Percentiles rank a stretch among this genome's conserved stretches.
phyloP scores from a whole-genome alignment of 2,888 invertebrate genomes.

The Caenorhabditis angaria region DNA sequence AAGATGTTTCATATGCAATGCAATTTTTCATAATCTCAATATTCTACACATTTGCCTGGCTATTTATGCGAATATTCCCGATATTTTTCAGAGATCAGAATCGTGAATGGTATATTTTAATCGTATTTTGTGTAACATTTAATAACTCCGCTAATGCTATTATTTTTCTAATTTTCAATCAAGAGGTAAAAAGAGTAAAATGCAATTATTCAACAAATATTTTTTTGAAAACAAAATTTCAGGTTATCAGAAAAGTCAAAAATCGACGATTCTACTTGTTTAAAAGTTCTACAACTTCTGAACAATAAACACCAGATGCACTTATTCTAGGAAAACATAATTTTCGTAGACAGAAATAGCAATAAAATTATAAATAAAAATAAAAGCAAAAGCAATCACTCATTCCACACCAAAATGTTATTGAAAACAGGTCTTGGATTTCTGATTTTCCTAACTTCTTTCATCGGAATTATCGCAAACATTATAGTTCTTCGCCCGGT shows the following conservation, averaged over 20 bases:
- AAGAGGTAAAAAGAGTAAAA: not conserved
- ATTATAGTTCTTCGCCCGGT: conserved; percentile 24
- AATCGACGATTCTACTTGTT: too few species aligned
- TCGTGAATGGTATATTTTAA: conserved; percentile 41
- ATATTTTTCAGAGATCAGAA: conserved; percentile 24
- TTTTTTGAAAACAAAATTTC: too few species aligned
- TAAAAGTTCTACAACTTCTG: too few species aligned
- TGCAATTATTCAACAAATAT: too few species aligned
- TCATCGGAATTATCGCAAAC: conserved; percentile 17
- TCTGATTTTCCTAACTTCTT: conserved; percentile 5
- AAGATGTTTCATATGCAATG: too few species aligned
- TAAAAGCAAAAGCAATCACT: too few species aligned
- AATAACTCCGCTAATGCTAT: not conserved
- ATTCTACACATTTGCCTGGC: conserved; percentile 33
- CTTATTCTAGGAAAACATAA: too few species aligned
- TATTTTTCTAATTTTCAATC: not conserved
- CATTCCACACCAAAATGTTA: too few species aligned
- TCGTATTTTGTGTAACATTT: not conserved
- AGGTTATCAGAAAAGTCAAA: too few species aligned
- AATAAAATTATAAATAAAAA: too few species aligned
- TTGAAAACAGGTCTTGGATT: conserved; percentile 17
- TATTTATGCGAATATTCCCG: conserved; percentile 28
- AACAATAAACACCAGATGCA: too few species aligned
- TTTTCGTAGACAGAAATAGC: too few species aligned
- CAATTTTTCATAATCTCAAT: conserved; percentile 20